Percentiles rank a stretch among this genome's conserved stretches.
Evolutionary conservation across 1,140 invertebrate genomes (phyloP).

Genomic region (Trichogramma pretiosum): DNA sequence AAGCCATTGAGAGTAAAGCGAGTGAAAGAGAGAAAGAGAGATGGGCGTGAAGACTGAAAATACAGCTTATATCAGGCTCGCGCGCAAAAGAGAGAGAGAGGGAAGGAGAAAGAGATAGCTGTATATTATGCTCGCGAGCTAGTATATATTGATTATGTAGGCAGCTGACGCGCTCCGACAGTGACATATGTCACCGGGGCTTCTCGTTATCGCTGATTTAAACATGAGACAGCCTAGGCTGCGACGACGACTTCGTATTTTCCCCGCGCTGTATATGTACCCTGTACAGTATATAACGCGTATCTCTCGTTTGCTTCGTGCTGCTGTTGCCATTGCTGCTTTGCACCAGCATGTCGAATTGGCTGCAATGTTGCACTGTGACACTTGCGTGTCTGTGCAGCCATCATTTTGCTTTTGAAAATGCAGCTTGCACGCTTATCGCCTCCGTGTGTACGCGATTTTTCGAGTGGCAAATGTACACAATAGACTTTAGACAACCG

Average conservation of each 20-base stretch:
- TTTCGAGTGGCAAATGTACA: too few relatives aligned
- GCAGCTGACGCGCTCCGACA: constrained; percentile 46
- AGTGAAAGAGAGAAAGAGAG: neutral
- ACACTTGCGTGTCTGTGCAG: too few relatives aligned
- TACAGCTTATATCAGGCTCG: too few relatives aligned
- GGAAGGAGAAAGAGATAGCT: constrained; percentile 18
- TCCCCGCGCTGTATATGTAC: constrained; percentile 12
- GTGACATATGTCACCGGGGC: constrained; percentile 47
- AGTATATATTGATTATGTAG: constrained; percentile 41
- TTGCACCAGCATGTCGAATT: too few relatives aligned
- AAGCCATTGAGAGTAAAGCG: neutral
- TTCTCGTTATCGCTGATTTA: constrained; percentile 49
- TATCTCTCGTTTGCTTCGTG: neutral
- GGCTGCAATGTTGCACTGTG: too few relatives aligned
- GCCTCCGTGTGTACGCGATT: too few relatives aligned
- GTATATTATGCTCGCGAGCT: constrained; percentile 15
- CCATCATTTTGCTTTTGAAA: too few relatives aligned
- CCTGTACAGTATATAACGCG: neutral
- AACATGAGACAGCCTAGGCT: constrained; percentile 43
- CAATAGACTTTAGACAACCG: too few relatives aligned
- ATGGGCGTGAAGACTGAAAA: neutral
- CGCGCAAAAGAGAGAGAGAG: constrained; percentile 31
- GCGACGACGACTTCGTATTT: constrained; percentile 29
- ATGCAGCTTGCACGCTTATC: too few relatives aligned
- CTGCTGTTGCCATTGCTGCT: too few relatives aligned